phyloP scores from a whole-genome alignment of 1,140 invertebrate species.

The Hylaeus anthracinus region DNA sequence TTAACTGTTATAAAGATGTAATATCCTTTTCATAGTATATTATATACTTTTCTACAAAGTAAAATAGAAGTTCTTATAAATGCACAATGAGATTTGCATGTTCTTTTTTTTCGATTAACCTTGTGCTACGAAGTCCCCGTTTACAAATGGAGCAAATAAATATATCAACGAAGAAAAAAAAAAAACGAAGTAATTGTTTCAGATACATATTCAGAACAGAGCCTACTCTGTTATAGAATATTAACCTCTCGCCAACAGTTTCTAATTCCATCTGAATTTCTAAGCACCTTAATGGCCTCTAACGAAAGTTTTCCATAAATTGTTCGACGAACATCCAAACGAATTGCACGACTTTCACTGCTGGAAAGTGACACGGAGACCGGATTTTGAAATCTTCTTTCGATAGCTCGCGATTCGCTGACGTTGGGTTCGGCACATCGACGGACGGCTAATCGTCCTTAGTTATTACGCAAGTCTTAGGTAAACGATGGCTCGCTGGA shows the following conservation, averaged over 20 bases:
- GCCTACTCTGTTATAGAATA: not conserved
- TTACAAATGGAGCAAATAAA: no score
- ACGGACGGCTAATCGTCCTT: constrained; percentile 7
- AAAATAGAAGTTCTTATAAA: no score
- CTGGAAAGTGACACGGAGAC: constrained; percentile 47
- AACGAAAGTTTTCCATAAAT: constrained; percentile 48
- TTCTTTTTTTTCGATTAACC: no score
- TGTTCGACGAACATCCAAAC: constrained; percentile 17
- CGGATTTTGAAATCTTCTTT: constrained; percentile 55
- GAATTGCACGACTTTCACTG: constrained; percentile 49
- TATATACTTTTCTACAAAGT: no score
- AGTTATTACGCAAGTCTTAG: constrained; percentile 45
- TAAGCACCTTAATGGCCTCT: not conserved
- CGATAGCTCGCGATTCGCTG: constrained; percentile 20
- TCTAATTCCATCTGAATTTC: constrained; percentile 9
- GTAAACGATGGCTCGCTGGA: constrained; percentile 20
- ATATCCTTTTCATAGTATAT: no score
- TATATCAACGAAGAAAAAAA: not conserved
- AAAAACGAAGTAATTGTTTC: not conserved
- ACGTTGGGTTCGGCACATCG: constrained; percentile 3
- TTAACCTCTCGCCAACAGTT: not conserved
- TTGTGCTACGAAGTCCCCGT: no score
- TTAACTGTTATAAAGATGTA: no score
- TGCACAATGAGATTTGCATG: no score
- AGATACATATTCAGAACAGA: not conserved